Base-by-base conservation (phyloP, 2,888 invertebrate species). In the Cotesia congregata region DNA sequence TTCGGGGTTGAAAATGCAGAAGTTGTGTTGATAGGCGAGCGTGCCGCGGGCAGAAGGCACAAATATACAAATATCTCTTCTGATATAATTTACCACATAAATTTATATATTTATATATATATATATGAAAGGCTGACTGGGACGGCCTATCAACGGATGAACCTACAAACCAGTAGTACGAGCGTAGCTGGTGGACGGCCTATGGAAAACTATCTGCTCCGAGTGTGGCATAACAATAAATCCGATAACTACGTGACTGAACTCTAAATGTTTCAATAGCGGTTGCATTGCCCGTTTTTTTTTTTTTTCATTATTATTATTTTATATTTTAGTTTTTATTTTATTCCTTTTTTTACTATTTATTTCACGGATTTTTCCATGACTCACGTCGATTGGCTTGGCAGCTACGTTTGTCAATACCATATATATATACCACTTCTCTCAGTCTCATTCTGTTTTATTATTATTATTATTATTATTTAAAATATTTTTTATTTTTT, bases 221-320 rank as follows among this genome's bases (percentile, higher is more conserved):
- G 12, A 38, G 40, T 75, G 71, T 67, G 75, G 67, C 71, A 68
- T 64, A 75, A 72, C 74, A 79, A 79, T 79, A 79, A 79, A 79
- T 79, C 78, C 71, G 67, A 75, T 50, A 30, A 72, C 74, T 79
- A 77, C 80, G 80, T 80, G 80, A 80, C 77, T 77, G 59, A 73
- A 76, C 69, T 79, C 70, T 72, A 76, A 78, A 80, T 80, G 72
- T 67, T 40, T 68, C 80, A 75, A 38, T 65, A 17, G 40, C 9
- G 61, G 20, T 68, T 68, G 61, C 68, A 74, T 30, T 20, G 30
- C 20, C 39, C 15, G 30, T 61, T 15, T n/a, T 59, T 30, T 30
- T 30, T 30, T 67, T 12, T 20, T 15, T n/a, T 7, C 15, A 9
- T 38, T 17, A n/a, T 3, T 39, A 20, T 30, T 17, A 15, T 38